Conservation (phyloP, 2,113 vertebrate species). For the Nerophis lumbriciformis region DNA sequence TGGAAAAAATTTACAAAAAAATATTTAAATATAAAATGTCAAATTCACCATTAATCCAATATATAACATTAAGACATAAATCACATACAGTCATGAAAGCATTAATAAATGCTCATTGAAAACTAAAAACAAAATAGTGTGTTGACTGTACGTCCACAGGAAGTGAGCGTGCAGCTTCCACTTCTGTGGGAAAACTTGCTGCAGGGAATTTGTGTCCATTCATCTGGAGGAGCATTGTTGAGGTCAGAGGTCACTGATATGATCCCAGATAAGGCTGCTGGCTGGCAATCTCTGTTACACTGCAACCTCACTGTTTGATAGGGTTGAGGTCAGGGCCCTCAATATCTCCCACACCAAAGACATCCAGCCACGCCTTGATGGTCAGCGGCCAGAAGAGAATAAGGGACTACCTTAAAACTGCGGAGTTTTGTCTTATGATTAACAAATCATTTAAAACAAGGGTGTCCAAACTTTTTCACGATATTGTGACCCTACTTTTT, state of each 20-base stretch:
- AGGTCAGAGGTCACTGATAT: not conserved
- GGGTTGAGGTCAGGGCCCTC: not conserved
- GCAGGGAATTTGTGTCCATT: not conserved
- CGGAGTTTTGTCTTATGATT: too few species aligned
- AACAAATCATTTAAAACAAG: too few species aligned
- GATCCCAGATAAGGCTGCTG: not conserved
- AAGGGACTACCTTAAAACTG: not conserved
- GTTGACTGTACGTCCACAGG: too few species aligned
- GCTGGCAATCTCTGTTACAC: not conserved
- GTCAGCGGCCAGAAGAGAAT: not conserved
- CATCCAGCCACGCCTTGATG: not conserved
- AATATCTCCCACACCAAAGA: not conserved
- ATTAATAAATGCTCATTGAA: too few species aligned
- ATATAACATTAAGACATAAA: too few species aligned
- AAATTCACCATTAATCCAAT: too few species aligned
- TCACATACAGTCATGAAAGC: too few species aligned
- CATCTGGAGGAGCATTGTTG: not conserved
- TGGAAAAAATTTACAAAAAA: too few species aligned
- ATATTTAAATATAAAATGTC: too few species aligned
- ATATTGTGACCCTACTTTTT: too few species aligned
- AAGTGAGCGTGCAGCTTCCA: not conserved
- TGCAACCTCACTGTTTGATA: not conserved
- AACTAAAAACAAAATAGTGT: too few species aligned
- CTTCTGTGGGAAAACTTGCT: not conserved
- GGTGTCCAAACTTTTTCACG: too few species aligned